Evolutionary conservation across 1,140 invertebrate species (phyloP), one percentile per base, ranked within the genome.

Genomic region (Tetramorium parvispinum): DNA sequence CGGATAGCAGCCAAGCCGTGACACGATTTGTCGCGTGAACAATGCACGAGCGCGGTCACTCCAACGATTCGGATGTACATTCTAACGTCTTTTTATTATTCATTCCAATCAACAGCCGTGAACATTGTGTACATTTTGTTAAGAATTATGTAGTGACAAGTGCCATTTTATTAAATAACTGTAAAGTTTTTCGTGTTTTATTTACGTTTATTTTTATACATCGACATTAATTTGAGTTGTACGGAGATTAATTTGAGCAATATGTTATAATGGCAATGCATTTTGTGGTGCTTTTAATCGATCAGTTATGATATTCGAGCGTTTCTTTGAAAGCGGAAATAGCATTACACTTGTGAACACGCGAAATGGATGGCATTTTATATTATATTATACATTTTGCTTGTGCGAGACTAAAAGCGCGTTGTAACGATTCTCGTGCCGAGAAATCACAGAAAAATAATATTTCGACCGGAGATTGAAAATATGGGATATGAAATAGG

Each of bases 11-110:
- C 79, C 83, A 76, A 87, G 43, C 77, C 71, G 49, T 66, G 49
- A 75, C 77, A 81, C 63, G 82, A 83, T 73, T 63, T 63, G 63
- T 75, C 82, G 75, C 76, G 75, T 65, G 40, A 59, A 78, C 79
- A 68, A 55, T 87, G 51, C 89, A 76, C 66, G 55, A 90, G 87
- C 83, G 86, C 71, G 89, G 89, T 86, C 82, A 86, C 86, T 68
- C 49, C 32, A 73, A 24, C 85, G 77, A 83, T 77, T 43, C 78
- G 21, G 13, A 18, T 51, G 18, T 68, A 65, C 82, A 78, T 86
- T 88, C 88, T 59, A 71, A 49, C 32, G 59, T 24, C 71, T 66
- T 21, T 75, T 32, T 24, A 27, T n/a, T 32, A 24, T 57, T 43
- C 24, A 40, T 66, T 65, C 82, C 59, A 51, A 73, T 61, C 40